These are phyloP conservation scores for Pangasius krempfi DNA, from an alignment of 2,797 vertebrate species.

Conservation along the genomic window DNA sequence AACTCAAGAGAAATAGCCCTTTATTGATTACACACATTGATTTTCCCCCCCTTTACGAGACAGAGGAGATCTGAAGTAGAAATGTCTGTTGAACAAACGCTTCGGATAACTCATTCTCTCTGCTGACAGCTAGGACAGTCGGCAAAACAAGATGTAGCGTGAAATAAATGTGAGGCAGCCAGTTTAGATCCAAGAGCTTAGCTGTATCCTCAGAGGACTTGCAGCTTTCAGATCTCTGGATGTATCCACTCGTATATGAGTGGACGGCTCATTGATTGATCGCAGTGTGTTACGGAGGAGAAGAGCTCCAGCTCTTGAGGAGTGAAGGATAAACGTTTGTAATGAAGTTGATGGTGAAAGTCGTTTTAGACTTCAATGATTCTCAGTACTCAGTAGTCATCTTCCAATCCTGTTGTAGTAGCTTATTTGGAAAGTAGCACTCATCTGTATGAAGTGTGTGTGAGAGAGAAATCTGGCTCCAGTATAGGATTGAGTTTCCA, in stretches of 20 bases:
- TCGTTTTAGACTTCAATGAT: conserved; percentile 35
- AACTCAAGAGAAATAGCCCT: conserved; percentile 65
- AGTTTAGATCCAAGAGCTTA: conserved; percentile 29
- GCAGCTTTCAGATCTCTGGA: conserved; percentile 36
- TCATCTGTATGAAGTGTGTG: not conserved
- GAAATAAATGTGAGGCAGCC: conserved; percentile 35
- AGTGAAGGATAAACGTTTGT: conserved; percentile 41
- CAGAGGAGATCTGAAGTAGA: conserved; percentile 71
- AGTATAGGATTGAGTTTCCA: not conserved
- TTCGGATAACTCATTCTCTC: conserved; percentile 60
- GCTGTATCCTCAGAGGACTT: conserved; percentile 23
- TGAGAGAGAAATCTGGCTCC: not conserved
- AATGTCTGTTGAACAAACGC: conserved; percentile 71
- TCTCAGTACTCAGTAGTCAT: conserved; percentile 1
- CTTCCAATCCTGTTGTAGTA: conserved; percentile 30
- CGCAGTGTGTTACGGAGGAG: conserved; percentile 13
- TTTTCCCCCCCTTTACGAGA: conserved; percentile 71
- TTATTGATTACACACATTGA: conserved; percentile 75
- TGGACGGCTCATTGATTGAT: conserved; percentile 45
- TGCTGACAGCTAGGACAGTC: conserved; percentile 50
- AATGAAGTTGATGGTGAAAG: conserved; percentile 37
- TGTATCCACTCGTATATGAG: conserved; percentile 37
- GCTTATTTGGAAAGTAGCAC: conserved; percentile 18
- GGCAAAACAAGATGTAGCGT: conserved; percentile 29
- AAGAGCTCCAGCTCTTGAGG: conserved; percentile 25